Evolutionary conservation across 2,797 vertebrate species (phyloP), one percentile per base, ranked within the genome.

Genomic region (Esox masquinongy): DNA sequence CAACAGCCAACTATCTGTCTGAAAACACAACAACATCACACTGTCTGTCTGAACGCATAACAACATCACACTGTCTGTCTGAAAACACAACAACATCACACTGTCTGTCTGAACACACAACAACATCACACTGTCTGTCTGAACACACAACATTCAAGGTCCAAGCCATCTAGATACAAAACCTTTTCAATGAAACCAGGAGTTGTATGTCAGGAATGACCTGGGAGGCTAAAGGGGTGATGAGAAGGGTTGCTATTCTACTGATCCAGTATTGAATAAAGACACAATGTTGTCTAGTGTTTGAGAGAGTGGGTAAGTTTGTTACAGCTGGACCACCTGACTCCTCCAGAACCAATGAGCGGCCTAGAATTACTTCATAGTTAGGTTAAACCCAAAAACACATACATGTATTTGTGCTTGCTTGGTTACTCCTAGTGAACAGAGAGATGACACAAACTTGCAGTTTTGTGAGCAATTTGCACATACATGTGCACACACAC

Each of bases 381-480:
- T 72, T 51, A 63, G 17, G 29, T 31, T 34, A 73, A 68, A 50
- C 71, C 17, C 4, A 26, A 29, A 3, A 63, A 63, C 24, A 15
- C 9, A 5, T 26, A 8, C 17, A 24, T 63, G 59, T 63, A 3
- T 51, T 49, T 72, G 15, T 75, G 70, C 31, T 39, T 22, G 39
- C 36, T 36, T 74, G 63, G 66, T n/a, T 29, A 3, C 29, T 51
- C 22, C 24, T 5, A 16, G 50, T 29, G 50, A 61, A 49, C 78
- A 51, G 71, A 81, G 73, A 71, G 61, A 29, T 74, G 59, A 14
- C 53, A 72, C 75, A 79, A 29, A 77, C 68, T 43, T 77, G 85
- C 68, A 79, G 31, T 59, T 31, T 31, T 31, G 3, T 31, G 4
- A 39, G 7, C 43, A 17, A 39, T 26, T 51, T 56, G n/a, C 70